Percentiles rank a stretch among this genome's conserved stretches.
Evolutionary conservation across 2,888 invertebrate genomes (phyloP).

Genomic region (Ischnus inquisitorius): DNA sequence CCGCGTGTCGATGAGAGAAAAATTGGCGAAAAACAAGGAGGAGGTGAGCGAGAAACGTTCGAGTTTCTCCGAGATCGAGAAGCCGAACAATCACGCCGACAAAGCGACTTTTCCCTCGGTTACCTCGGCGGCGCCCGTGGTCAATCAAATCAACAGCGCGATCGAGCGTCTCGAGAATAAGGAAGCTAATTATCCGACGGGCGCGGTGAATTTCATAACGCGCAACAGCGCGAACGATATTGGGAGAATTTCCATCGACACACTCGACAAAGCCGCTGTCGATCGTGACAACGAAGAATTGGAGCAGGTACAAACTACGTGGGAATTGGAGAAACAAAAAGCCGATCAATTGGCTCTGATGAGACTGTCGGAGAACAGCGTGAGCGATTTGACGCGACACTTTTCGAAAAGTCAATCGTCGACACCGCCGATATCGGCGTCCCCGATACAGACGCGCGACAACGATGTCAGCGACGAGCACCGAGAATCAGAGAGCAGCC

Average conservation of each 20-base stretch:
- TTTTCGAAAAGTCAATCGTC: constrained; percentile 63
- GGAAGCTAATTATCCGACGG: constrained; percentile 60
- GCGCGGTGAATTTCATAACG: constrained; percentile 61
- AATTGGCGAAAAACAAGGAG: constrained; percentile 79
- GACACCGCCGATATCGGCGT: constrained; percentile 59
- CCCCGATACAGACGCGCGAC: constrained; percentile 68
- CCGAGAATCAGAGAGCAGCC: constrained; percentile 73
- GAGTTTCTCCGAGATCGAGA: constrained; percentile 78
- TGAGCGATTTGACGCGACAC: constrained; percentile 70
- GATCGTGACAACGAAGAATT: constrained; percentile 59
- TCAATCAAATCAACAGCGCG: constrained; percentile 70
- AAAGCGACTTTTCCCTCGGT: constrained; percentile 33
- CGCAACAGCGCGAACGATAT: constrained; percentile 60
- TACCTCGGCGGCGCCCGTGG: constrained; percentile 37
- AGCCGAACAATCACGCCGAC: constrained; percentile 70
- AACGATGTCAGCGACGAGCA: constrained; percentile 59
- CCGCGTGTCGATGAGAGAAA: constrained; percentile 79
- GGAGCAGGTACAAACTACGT: constrained; percentile 78
- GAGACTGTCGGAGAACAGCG: constrained; percentile 76
- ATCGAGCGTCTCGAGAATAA: constrained; percentile 67
- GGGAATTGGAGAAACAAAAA: constrained; percentile 83
- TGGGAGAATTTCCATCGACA: constrained; percentile 61
- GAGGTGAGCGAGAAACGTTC: constrained; percentile 80
- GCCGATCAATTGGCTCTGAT: constrained; percentile 81
- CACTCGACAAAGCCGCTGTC: constrained; percentile 61